Evolutionary conservation across 2,888 invertebrate genomes (phyloP).

Genomic region (Tyria jacobaeae): DNA sequence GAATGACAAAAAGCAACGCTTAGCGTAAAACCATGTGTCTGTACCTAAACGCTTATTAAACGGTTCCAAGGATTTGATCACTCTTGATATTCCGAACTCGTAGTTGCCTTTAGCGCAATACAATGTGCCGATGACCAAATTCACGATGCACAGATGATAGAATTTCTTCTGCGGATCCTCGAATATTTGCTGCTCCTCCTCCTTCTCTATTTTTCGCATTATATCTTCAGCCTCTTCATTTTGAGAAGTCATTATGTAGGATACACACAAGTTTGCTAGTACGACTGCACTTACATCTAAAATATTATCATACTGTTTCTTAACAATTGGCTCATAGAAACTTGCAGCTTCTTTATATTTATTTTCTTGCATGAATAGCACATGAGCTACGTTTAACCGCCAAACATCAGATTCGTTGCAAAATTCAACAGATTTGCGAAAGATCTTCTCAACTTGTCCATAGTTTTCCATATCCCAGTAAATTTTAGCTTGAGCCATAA

Average conservation of each 20-base stretch:
- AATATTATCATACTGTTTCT: conserved; percentile 97
- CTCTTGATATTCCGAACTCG: conserved; percentile 98
- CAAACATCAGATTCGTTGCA: conserved; percentile 99
- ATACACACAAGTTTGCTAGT: conserved; percentile 98
- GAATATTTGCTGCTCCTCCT: conserved; percentile 96
- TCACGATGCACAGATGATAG: conserved; percentile 98
- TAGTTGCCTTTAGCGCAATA: conserved; percentile 99
- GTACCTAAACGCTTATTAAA: conserved; percentile 97
- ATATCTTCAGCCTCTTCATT: conserved; percentile 99
- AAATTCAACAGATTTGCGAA: conserved; percentile 98
- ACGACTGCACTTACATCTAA: conserved; percentile 98
- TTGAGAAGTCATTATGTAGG: conserved; percentile 99
- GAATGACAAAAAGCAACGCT: conserved; percentile 97
- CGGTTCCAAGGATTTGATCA: conserved; percentile 98
- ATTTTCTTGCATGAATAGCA: conserved; percentile 99
- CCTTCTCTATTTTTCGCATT: conserved; percentile 99
- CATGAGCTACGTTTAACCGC: conserved; percentile 99
- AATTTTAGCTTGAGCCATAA: conserved; percentile 99
- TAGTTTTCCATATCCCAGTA: conserved; percentile 99
- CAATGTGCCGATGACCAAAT: conserved; percentile 98
- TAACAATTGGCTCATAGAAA: conserved; percentile 99
- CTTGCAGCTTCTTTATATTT: conserved; percentile 99
- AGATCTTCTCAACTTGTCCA: conserved; percentile 97
- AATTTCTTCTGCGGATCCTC: conserved; percentile 97
- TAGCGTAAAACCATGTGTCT: conserved; percentile 99